Evolutionary conservation across 2,113 vertebrate species (phyloP), one percentile per base, ranked within the genome.

Genomic region (Pterophyllum scalare): DNA sequence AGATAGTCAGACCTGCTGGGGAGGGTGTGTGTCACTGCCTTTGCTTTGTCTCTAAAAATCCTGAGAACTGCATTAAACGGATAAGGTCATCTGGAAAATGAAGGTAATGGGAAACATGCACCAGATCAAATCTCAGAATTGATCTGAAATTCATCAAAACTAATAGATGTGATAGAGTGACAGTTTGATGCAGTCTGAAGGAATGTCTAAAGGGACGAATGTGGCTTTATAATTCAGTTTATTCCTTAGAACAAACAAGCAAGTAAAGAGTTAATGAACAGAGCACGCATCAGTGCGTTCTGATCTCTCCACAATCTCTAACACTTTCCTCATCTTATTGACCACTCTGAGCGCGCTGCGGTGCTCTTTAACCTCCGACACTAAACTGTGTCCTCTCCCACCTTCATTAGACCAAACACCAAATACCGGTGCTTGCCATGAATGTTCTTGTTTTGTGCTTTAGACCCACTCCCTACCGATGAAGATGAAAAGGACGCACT

Each of bases 391-490:
- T 91, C 72, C 79, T 57, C 61, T 67, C 77, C 89, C 80, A 79
- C 64, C 72, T 82, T 64, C 14, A 1, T 81, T 8, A 62, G 26
- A 67, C 72, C 75, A 92, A 91, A 92, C 80, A 89, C 31, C 40
- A 28, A 54, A 78, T 59, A 46, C 85, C 85, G 56, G 52, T 61
- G 61, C 88, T 92, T 93, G 90, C 92, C 57, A 28, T 4, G 22
- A 57, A 59, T 82, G 82, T 83, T 91, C 61, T 75, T 90, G 80
- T 89, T 93, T 84, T 83, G 40, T 79, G 28, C 52, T 81, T 60
- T 24, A 10, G 40, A 62, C 65, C 43, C 1, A 5, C 79, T 77
- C 65, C 65, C 88, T 7, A 43, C 61, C 2, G 61, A 52, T 62
- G 14, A 58, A 77, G 31, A 89, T 89, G 19, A 72, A 91, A 91